These are phyloP conservation scores for Ophthalmolycus amberensis DNA, from an alignment of 2,113 vertebrate species.

Conservation along the genomic window DNA sequence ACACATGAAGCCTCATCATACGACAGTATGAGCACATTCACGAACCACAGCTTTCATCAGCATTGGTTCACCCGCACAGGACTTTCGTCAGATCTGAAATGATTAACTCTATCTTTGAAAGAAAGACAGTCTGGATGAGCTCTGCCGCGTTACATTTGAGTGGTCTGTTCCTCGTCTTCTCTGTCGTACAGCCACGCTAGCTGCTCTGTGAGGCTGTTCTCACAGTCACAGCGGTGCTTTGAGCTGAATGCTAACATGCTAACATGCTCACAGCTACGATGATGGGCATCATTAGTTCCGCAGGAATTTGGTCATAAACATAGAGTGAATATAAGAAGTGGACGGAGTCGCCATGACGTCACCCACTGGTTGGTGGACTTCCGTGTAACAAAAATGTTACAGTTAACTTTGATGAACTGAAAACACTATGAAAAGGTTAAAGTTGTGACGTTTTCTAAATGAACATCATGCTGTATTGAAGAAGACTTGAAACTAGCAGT, in stretches of 20 bases:
- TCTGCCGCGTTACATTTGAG: neutral
- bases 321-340: too few species aligned
- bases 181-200: neutral
- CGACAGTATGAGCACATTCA: neutral
- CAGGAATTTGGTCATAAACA: neutral
- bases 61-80: neutral
- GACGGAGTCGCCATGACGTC: too few species aligned
- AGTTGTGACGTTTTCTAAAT: too few species aligned
- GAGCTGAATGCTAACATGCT: neutral
- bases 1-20: neutral
- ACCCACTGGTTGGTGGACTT: too few species aligned
- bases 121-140: neutral
- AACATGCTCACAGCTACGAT: neutral
- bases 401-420: too few species aligned
- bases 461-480: too few species aligned
- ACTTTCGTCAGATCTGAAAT: neutral
- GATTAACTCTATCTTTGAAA: neutral
- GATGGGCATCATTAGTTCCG: neutral
- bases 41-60: slow-evolving; percentile 6
- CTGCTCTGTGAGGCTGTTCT: neutral
- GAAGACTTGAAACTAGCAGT: neutral
- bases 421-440: too few species aligned
- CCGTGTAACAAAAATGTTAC: too few species aligned
- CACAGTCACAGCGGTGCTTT: neutral
- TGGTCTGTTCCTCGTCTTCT: neutral